These are phyloP conservation scores for Corticium candelabrum DNA, from an alignment of 37 sponge, comb jelly and placozoan genomes.

Conservation along the genomic window DNA sequence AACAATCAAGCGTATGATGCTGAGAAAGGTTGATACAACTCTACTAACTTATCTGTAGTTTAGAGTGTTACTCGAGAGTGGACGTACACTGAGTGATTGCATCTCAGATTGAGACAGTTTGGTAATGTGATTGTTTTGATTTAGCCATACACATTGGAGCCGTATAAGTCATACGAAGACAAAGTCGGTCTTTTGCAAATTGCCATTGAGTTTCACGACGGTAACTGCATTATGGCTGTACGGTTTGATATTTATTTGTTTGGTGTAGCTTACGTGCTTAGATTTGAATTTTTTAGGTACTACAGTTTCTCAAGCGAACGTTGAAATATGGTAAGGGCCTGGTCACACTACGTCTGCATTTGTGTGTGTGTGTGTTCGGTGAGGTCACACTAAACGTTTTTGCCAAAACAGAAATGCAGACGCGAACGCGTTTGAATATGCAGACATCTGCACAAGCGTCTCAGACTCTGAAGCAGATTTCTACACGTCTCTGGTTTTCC, in stretches of 20 bases:
- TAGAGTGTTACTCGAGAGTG: conserved; percentile 6
- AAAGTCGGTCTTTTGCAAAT: conserved; percentile 37
- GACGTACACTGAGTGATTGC: neutral
- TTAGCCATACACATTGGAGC: conserved; percentile 42
- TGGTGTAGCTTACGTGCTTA: no score
- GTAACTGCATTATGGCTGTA: conserved; percentile 50
- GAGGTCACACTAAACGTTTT: no score
- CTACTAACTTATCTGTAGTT: conserved; percentile 1
- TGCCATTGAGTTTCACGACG: conserved; percentile 40
- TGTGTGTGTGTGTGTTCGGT: no score
- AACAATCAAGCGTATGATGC: no score
- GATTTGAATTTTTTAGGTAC: conserved; percentile 7
- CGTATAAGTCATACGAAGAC: conserved; percentile 45
- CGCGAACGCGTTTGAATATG: no score
- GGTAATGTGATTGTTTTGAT: neutral
- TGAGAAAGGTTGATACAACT: no score
- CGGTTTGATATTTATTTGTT: neutral
- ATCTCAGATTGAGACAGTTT: neutral
- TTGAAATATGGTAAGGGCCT: conserved; percentile 25
- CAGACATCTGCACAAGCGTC: no score
- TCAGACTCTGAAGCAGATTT: no score
- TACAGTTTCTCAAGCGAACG: conserved; percentile 37
- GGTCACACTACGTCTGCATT: no score
- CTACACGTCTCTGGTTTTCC: no score
- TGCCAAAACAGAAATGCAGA: no score